Evolutionary conservation across 2,888 invertebrate species (phyloP).

Genomic region (Anthophora plumipes): DNA sequence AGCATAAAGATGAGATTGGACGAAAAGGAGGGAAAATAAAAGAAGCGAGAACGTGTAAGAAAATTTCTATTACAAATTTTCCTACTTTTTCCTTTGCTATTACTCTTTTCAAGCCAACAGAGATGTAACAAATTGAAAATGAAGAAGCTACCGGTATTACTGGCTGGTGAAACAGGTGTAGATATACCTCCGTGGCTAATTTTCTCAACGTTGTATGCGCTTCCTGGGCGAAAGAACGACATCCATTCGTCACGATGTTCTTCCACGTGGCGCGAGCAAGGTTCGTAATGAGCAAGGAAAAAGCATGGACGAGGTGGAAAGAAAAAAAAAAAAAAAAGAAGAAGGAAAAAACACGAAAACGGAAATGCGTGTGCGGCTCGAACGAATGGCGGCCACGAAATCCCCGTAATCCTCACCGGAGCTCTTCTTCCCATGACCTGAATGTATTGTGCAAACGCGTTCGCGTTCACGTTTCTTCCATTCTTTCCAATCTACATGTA

Average conservation of each 20-base stretch:
- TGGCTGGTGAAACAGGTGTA: neutral
- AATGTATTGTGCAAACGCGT: constrained; percentile 46
- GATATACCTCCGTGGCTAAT: neutral
- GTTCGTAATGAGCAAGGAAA: neutral
- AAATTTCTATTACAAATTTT: too few relatives aligned
- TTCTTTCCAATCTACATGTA: constrained; percentile 9
- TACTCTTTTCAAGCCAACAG: neutral
- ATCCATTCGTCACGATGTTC: neutral
- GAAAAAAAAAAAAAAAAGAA: too few relatives aligned
- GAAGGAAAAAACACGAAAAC: constrained; percentile 58
- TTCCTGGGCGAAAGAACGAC: constrained; percentile 17
- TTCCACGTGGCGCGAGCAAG: constrained; percentile 3
- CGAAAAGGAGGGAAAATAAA: too few relatives aligned
- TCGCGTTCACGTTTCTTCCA: constrained; percentile 23
- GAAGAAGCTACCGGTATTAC: neutral
- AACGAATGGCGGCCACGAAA: constrained; percentile 59
- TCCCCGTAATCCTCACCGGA: constrained; percentile 56
- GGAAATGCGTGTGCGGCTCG: constrained; percentile 77
- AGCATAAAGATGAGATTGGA: neutral
- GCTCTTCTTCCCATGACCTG: constrained; percentile 72
- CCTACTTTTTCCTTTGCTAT: neutral
- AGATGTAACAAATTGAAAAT: neutral
- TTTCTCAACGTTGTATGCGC: constrained; percentile 3
- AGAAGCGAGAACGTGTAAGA: too few relatives aligned
- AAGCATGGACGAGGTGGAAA: neutral